Percentiles rank a stretch among this genome's conserved stretches.
Evolutionary conservation across 2,888 invertebrate genomes (phyloP).

Genomic region (Synergus itoensis): DNA sequence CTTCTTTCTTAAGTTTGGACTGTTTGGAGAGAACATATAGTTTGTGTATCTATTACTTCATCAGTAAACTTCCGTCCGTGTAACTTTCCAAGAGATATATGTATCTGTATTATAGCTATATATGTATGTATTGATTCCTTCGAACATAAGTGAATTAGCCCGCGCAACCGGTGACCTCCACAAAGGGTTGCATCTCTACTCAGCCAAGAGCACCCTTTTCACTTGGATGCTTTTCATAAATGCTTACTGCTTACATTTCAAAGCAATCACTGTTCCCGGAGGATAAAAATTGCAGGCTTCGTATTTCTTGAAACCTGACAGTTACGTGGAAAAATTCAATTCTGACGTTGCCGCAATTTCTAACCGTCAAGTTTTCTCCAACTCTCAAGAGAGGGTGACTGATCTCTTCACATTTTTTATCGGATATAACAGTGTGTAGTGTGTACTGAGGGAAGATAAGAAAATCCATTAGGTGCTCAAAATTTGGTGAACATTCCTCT

Average conservation of each 20-base stretch:
- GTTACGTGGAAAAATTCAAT: slow-evolving; percentile 13
- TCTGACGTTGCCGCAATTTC: slow-evolving; percentile 28
- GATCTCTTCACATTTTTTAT: slow-evolving; percentile 1
- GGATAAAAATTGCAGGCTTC: slow-evolving; percentile 7
- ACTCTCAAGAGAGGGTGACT: slow-evolving; percentile 1
- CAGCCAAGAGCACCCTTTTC: background rate
- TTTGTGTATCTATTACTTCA: background rate
- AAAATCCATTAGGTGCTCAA: background rate
- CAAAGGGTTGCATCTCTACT: slow-evolving; percentile 2
- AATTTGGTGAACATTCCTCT: too few species aligned
- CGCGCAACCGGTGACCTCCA: background rate
- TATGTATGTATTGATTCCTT: background rate
- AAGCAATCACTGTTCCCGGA: slow-evolving; percentile 12
- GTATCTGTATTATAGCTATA: background rate
- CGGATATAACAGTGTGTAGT: background rate
- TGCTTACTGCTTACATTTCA: background rate
- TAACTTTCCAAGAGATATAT: background rate
- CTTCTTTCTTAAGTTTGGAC: too few species aligned
- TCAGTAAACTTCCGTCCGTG: background rate
- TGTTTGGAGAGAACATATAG: too few species aligned
- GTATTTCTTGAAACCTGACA: slow-evolving; percentile 19
- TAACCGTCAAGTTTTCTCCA: slow-evolving; percentile 19
- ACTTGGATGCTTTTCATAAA: slow-evolving; percentile 15
- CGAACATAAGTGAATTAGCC: background rate
- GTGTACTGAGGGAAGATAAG: background rate